Conservation (phyloP, 2,113 vertebrate genomes). For the Capreolus pygargus region DNA sequence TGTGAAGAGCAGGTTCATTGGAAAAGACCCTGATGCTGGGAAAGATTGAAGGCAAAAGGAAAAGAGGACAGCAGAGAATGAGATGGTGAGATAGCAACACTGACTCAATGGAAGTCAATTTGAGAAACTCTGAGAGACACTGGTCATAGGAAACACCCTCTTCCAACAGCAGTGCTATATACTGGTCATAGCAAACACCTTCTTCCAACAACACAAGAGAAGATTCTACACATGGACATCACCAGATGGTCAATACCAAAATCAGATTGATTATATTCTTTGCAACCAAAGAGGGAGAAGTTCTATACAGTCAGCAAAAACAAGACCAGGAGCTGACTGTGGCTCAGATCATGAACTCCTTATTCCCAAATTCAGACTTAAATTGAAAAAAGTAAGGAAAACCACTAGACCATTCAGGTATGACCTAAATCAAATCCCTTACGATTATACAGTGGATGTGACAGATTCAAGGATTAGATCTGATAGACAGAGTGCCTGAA, state of each 20-base stretch:
- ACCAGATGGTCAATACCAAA: not conserved
- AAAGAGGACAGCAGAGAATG: not conserved
- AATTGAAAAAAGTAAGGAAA: not conserved
- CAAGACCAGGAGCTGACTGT: not conserved
- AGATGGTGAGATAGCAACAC: not conserved
- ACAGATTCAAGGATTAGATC: not conserved
- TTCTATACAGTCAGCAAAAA: not conserved
- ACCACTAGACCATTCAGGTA: not conserved
- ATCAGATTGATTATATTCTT: not conserved
- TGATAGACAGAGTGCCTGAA: not conserved
- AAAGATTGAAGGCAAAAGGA: not conserved
- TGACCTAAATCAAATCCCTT: not conserved
- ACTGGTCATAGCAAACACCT: not conserved
- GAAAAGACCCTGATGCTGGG: not conserved
- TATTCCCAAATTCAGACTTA: not conserved
- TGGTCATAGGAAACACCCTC: not conserved
- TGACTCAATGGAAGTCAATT: not conserved
- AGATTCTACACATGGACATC: not conserved
- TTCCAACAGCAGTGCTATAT: not conserved
- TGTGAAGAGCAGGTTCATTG: not conserved
- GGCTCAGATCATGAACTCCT: not conserved
- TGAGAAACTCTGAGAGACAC: not conserved
- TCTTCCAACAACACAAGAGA: not conserved
- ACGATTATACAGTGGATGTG: not conserved
- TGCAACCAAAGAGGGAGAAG: not conserved